These are phyloP conservation scores for Butorides virescens DNA, from an alignment of 2,113 vertebrate species.

Conservation along the genomic window DNA sequence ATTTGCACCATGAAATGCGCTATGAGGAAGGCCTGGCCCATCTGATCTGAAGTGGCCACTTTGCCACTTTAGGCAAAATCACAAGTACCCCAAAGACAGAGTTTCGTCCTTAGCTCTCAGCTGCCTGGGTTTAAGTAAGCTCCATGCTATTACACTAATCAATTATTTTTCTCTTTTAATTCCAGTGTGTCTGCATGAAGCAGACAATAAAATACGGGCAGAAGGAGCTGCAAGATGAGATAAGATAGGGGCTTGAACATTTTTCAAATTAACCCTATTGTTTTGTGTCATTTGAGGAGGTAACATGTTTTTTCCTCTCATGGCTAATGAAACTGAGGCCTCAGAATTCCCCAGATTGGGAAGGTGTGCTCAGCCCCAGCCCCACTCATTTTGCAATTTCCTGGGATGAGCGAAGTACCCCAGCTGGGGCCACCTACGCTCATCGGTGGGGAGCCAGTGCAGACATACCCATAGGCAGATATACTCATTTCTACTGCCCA, in stretches of 20 bases:
- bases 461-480: neutral
- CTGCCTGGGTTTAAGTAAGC: neutral
- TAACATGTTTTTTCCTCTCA: neutral
- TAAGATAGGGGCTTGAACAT: neutral
- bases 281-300: neutral
- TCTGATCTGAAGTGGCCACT: neutral
- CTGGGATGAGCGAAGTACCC: neutral
- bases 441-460: accelerated
- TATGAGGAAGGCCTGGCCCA: neutral
- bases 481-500: accelerated
- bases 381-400: neutral
- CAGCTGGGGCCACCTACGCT: accelerated
- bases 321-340: neutral
- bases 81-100: neutral
- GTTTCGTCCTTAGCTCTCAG: neutral
- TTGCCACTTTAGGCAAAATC: neutral
- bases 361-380: accelerated
- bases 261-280: neutral
- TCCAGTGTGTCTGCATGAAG: neutral
- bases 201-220: neutral
- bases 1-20: neutral
- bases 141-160: neutral
- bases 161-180: conserved; percentile 24
- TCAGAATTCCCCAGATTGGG: neutral
- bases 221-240: neutral